Evolutionary conservation across 2,888 invertebrate species (phyloP).

Genomic region (Coremacera marginata): DNA sequence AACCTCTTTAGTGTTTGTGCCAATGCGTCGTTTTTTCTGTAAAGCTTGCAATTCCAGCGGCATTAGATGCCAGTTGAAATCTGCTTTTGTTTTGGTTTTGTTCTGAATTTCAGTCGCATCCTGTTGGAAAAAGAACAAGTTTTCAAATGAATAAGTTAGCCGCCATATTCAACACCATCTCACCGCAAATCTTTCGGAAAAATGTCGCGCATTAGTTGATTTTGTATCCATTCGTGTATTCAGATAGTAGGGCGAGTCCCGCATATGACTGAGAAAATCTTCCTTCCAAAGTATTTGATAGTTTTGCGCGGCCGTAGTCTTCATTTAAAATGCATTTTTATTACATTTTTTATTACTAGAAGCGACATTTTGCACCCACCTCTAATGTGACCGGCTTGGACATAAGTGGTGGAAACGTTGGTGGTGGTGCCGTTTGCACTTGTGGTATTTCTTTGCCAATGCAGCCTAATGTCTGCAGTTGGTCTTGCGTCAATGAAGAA

Average conservation of each 20-base stretch:
- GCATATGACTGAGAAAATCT: constrained; percentile 79
- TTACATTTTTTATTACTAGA: background rate
- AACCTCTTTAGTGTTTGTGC: constrained; percentile 43
- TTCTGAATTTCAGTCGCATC: constrained; percentile 55
- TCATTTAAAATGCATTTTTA: background rate
- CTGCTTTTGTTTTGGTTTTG: constrained; percentile 60
- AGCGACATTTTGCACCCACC: constrained; percentile 48
- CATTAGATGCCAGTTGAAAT: constrained; percentile 73
- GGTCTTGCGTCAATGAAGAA: constrained; percentile 66
- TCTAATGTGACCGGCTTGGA: constrained; percentile 72
- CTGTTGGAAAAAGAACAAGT: constrained; percentile 46
- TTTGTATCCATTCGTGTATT: constrained; percentile 50
- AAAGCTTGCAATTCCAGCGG: constrained; percentile 72
- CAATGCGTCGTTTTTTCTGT: constrained; percentile 55
- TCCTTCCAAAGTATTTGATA: constrained; percentile 80
- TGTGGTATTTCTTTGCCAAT: constrained; percentile 71
- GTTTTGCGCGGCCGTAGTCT: constrained; percentile 74
- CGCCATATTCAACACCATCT: background rate
- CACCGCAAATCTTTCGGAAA: constrained; percentile 57
- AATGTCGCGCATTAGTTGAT: constrained; percentile 47
- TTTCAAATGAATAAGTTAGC: background rate
- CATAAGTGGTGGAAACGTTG: constrained; percentile 74
- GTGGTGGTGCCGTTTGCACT: constrained; percentile 72
- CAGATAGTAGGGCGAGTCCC: constrained; percentile 73
- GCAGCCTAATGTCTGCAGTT: constrained; percentile 65